Evolutionary conservation across 2,797 vertebrate species (phyloP).

Genomic region (Spatula versicolor): DNA sequence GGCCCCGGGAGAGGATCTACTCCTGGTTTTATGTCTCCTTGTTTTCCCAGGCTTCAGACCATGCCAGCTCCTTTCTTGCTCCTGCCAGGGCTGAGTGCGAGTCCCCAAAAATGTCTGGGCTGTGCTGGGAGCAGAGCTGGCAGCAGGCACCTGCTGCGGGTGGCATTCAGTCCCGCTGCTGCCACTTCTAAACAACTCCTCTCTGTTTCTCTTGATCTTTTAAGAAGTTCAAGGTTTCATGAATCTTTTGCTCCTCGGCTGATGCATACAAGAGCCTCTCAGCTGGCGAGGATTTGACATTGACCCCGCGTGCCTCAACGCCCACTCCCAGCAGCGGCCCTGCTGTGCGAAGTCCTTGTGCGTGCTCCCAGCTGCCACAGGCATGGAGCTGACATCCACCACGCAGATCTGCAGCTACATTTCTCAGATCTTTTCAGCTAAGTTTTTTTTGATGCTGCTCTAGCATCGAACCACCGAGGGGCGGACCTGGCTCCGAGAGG

Average conservation of each 20-base stretch:
- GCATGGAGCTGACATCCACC: background rate
- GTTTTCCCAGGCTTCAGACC: background rate
- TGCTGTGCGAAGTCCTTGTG: background rate
- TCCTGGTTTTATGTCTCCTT: background rate
- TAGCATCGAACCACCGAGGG: too few relatives aligned
- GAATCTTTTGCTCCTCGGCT: background rate
- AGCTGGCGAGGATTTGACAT: background rate
- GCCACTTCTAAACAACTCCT: background rate
- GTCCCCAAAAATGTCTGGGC: accelerated
- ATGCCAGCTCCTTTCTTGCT: background rate
- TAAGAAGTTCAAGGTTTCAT: background rate
- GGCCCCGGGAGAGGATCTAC: accelerated
- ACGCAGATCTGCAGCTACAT: background rate
- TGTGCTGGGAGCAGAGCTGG: background rate
- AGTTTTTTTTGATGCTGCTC: background rate
- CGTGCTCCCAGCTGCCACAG: background rate
- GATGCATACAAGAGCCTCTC: background rate
- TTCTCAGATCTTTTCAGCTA: background rate
- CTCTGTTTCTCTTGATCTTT: background rate
- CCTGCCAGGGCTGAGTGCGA: background rate
- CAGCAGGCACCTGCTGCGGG: background rate
- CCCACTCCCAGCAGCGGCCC: background rate
- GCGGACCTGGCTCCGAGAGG: background rate
- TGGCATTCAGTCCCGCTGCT: background rate
- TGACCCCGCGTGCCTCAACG: background rate